phyloP scores from a whole-genome alignment of 2,113 vertebrate species.

The Cairina moschata region DNA sequence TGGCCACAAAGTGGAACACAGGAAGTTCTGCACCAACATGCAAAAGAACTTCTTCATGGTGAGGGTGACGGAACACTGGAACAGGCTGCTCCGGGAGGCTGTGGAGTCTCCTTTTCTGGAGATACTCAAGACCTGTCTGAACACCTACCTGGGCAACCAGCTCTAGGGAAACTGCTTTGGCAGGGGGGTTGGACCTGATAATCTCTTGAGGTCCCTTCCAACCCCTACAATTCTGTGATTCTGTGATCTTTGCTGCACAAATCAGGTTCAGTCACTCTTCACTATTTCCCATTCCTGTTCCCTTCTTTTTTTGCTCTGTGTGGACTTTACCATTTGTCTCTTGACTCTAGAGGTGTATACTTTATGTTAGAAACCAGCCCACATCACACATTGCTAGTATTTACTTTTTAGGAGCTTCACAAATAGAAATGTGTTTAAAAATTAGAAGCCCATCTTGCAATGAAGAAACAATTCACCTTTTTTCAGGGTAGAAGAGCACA shows the following conservation, averaged over 20 bases:
- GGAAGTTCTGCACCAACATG: too few relatives aligned
- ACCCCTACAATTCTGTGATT: too few relatives aligned
- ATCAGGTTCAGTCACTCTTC: not conserved
- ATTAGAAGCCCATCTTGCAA: not conserved
- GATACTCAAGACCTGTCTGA: too few relatives aligned
- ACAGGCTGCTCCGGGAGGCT: too few relatives aligned
- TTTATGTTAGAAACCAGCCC: not conserved
- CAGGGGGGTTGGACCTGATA: too few relatives aligned
- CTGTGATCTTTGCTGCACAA: not conserved
- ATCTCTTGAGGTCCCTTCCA: too few relatives aligned
- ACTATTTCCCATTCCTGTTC: not conserved
- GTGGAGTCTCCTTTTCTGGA: too few relatives aligned
- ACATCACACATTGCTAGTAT: not conserved
- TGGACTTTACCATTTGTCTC: not conserved
- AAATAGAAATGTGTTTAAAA: not conserved
- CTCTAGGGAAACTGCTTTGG: too few relatives aligned
- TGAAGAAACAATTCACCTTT: not conserved
- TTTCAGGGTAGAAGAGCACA: not conserved
- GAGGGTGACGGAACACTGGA: too few relatives aligned
- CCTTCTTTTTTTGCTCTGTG: not conserved
- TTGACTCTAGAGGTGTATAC: not conserved
- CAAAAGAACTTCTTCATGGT: too few relatives aligned
- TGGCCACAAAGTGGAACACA: too few relatives aligned
- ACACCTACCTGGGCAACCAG: too few relatives aligned
- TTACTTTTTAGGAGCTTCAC: not conserved